Base-by-base conservation (phyloP, 2,888 invertebrate genomes). In the Drosophila lacicola region DNA sequence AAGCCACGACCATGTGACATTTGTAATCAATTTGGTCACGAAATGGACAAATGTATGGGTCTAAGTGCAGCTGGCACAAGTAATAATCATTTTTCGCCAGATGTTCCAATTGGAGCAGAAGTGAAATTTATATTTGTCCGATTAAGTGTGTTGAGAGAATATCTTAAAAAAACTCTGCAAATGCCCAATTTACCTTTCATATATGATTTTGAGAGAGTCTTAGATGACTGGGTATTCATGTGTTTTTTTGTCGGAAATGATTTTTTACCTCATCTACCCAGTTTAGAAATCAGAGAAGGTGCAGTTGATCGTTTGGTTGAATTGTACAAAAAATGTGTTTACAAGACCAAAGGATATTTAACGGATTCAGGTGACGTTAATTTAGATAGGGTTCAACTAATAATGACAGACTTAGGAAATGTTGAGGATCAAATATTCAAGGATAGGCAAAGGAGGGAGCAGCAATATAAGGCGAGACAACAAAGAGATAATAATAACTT, bases 171-270 rank as follows among this genome's bases (percentile, higher is more conserved):
- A 88, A 99, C 99, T 78, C 93, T 99, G 58, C 80, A 92, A 88
- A 99, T 99, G 98, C 96, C 96, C 0, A 97, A 97, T 92, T 94
- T 99, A 41, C 98, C 99, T 4, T 99, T 99, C 92, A 93, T 95
- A 34, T 99, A 98, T 92, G 97, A 98, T 91, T 97, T 99, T 92
- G 99, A 99, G 89, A 93, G 99, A 61, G 98, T 96, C 0, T 92
- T 99, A 14, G 99, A 99, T 91, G 99, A 99, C 93, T 99, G 99
- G 99, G 99, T 96, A 5, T 96, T 96, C 90, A 98, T 99, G 98
- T 99, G 99, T 91, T 99, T 99, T 93, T 99, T 99, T 93, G 99
- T 99, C 55, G 99, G 99, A 50, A 99, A 99, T 91, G 99, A 99
- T 93, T 99, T 99, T 91, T 92, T 99, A 84, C 99, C 99, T 0